Percentiles rank a stretch among this genome's conserved stretches.
These are phyloP conservation scores for Caerostris extrusa DNA, from an alignment of 1,140 invertebrate species.

Conservation along the genomic window DNA sequence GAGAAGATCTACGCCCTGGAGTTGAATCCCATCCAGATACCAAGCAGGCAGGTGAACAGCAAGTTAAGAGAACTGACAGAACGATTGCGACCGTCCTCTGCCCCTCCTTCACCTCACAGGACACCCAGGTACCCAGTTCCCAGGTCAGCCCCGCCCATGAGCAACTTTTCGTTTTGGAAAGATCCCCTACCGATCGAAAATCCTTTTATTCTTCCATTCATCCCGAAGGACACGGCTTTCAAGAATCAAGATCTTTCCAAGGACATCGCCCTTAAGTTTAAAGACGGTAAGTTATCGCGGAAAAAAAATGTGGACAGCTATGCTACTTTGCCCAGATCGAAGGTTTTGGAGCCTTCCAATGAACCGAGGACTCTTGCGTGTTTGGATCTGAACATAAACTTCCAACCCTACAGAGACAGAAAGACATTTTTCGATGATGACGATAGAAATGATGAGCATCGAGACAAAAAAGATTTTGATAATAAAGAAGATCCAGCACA, in stretches of 20 bases:
- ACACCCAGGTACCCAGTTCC: slow-evolving; percentile 12
- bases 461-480: not conserved
- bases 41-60: slow-evolving; percentile 5
- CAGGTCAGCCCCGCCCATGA: slow-evolving; percentile 53
- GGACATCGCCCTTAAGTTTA: not conserved
- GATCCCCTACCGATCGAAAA: slow-evolving; percentile 47
- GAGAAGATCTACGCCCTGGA: slow-evolving; percentile 58
- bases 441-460: not conserved
- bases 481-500: not conserved
- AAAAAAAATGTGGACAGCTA: slow-evolving; percentile 35
- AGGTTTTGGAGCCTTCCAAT: not conserved
- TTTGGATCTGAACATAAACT: slow-evolving; percentile 69
- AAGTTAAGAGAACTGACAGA: slow-evolving; percentile 74
- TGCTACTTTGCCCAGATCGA: slow-evolving; percentile 60
- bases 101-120: slow-evolving; percentile 65
- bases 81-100: slow-evolving; percentile 42
- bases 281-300: not conserved
- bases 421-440: not conserved
- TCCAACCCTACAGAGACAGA: not conserved
- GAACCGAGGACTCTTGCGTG: slow-evolving; percentile 64
- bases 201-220: not conserved
- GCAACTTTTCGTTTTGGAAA: slow-evolving; percentile 67
- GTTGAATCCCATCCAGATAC: slow-evolving; percentile 40
- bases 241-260: not conserved
- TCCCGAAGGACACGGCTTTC: not conserved